A percentile compares a stretch with the other conserved stretches of the same genome.
These are phyloP conservation scores for Pseudocheirus occidentalis DNA, from an alignment of 2,797 vertebrate genomes.

Conservation along the genomic window DNA sequence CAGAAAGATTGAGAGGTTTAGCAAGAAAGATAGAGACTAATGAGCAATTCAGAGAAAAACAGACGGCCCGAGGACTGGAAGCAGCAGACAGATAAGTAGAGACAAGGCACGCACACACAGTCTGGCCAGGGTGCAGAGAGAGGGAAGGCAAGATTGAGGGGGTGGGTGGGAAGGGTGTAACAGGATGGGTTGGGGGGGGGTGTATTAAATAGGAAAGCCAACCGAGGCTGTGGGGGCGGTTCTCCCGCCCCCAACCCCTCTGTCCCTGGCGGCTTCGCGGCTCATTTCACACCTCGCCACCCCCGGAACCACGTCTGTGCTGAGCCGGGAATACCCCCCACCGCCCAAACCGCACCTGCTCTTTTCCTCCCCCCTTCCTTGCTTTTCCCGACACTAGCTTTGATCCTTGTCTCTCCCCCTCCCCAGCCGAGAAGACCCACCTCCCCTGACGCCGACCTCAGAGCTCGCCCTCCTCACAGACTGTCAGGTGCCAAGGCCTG, in stretches of 20 bases:
- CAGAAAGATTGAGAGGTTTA: not conserved
- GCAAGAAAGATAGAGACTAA: not conserved
- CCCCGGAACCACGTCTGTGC: conserved; percentile 77
- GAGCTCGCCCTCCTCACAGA: not conserved
- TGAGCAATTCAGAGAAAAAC: conserved; percentile 55
- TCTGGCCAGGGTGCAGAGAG: not conserved
- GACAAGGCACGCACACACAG: not conserved
- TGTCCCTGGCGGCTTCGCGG: conserved; percentile 67
- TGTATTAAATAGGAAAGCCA: not conserved
- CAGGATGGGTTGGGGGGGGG: not conserved
- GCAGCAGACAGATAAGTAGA: not conserved
- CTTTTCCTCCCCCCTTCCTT: conserved; percentile 52
- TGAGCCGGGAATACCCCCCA: conserved; percentile 76
- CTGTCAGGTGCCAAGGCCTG: not conserved
- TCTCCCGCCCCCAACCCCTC: conserved; percentile 75
- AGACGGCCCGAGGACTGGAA: conserved; percentile 50
- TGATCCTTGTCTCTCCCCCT: not conserved
- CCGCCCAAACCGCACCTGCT: conserved; percentile 76
- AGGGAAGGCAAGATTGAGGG: not conserved
- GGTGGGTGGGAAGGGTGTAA: not conserved
- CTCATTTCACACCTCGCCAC: conserved; percentile 81
- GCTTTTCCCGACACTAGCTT: conserved; percentile 34
- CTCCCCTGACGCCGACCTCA: not conserved
- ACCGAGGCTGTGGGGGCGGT: conserved; percentile 70
- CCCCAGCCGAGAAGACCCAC: conserved; percentile 1